Evolutionary conservation across 2,888 invertebrate genomes (phyloP).

Genomic region (Copidosoma aretas): DNA sequence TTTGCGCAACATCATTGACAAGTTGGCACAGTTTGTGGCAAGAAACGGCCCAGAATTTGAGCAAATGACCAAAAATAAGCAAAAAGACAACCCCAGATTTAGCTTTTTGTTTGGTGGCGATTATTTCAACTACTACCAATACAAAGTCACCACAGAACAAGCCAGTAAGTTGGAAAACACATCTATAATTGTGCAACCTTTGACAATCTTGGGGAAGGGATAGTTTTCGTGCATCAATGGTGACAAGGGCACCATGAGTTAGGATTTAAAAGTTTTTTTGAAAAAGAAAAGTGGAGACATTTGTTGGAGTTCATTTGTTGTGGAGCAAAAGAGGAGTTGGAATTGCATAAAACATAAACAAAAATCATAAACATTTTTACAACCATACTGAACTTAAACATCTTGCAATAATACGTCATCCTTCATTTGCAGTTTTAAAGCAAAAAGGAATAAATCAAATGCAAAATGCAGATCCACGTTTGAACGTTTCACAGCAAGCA

Average conservation of each 20-base stretch:
- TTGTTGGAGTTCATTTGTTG: slow-evolving; percentile 34
- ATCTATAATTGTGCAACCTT: slow-evolving; percentile 39
- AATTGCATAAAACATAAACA: slow-evolving; percentile 33
- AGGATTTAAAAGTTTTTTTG: slow-evolving; percentile 10
- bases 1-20: slow-evolving; percentile 96
- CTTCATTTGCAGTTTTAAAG: slow-evolving; percentile 76
- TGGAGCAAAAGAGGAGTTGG: slow-evolving; percentile 35
- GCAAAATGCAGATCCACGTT: slow-evolving; percentile 62
- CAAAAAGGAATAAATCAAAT: slow-evolving; percentile 69
- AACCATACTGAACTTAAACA: slow-evolving; percentile 33
- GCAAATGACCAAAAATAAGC: slow-evolving; percentile 98
- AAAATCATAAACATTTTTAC: slow-evolving; percentile 31
- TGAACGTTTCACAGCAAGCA: slow-evolving; percentile 60
- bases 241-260: slow-evolving; percentile 34
- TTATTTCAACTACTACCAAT: slow-evolving; percentile 94
- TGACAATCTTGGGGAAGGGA: slow-evolving; percentile 41
- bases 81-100: slow-evolving; percentile 97
- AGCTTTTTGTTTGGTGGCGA: slow-evolving; percentile 97
- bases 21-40: slow-evolving; percentile 98
- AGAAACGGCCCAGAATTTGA: slow-evolving; percentile 99
- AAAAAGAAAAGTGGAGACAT: slow-evolving; percentile 22
- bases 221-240: slow-evolving; percentile 33
- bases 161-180: slow-evolving; percentile 74
- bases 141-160: slow-evolving; percentile 94
- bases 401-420: slow-evolving; percentile 42